Conservation (phyloP, 2,888 invertebrate genomes). For the Melinaea menophilus region DNA sequence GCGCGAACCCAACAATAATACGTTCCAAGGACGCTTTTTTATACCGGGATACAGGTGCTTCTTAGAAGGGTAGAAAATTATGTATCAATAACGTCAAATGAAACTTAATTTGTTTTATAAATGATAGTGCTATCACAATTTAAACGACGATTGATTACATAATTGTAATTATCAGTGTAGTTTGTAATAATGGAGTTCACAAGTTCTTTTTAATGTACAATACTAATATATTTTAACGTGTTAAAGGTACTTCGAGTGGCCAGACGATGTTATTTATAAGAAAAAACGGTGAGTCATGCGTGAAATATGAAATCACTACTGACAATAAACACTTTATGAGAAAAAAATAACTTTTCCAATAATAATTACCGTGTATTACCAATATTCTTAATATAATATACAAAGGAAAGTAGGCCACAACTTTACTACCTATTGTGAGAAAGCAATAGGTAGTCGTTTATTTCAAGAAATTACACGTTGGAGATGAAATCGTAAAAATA, state of each 20-base stretch:
- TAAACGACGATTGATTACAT: slow-evolving; percentile 29
- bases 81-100: slow-evolving; percentile 30
- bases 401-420: not conserved
- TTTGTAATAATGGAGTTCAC: too few relatives aligned
- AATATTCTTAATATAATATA: slow-evolving; percentile 1
- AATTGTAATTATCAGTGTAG: slow-evolving; percentile 44
- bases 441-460: not conserved
- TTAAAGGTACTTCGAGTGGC: slow-evolving; percentile 13
- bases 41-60: slow-evolving; percentile 66
- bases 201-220: not conserved
- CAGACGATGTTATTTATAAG: not conserved
- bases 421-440: slow-evolving; percentile 2
- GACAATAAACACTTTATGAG: not conserved
- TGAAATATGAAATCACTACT: slow-evolving; percentile 1
- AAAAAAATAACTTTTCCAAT: not conserved
- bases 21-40: slow-evolving; percentile 73
- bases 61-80: slow-evolving; percentile 52
- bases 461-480: slow-evolving; percentile 1
- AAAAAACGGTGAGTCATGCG: not conserved
- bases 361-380: not conserved
- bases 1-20: slow-evolving; percentile 68
- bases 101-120: slow-evolving; percentile 1
- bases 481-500: too few relatives aligned
- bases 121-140: not conserved
- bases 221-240: not conserved